Base-by-base conservation (phyloP, 1,140 invertebrate species). In the Helicoverpa zea region DNA sequence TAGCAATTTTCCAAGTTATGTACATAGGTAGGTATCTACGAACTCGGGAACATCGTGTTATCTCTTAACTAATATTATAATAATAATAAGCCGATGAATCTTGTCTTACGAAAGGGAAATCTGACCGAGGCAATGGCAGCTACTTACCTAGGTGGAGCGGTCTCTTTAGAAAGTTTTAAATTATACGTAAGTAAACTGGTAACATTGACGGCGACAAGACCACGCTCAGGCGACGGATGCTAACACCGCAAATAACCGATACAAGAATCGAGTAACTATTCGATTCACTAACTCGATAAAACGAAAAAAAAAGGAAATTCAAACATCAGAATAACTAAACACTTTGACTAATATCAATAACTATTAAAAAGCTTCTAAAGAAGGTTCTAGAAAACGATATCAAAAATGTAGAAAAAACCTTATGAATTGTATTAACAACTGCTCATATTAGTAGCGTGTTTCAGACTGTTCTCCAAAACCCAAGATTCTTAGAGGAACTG, bases 131-230 rank as follows among this genome's bases (percentile, higher is more conserved):
- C 85, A 86, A 76, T 79, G 80, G 80, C 80, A 72, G 84, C 82
- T 83, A 83, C 78, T 68, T 56, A 68, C 63, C 35, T 80, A 75
- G 81, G 56, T 64, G 52, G 64, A 79, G 77, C 70, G 47, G 80
- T 78, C 74, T 87, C 84, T 88, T 87, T 87, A 89, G 92, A 94
- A 94, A 94, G 92, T 94, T 92, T 90, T 88, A 92, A 92, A 94
- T 92, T 94, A 91, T 91, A 91, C 89, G 86, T 85, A 88, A 81
- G 87, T 89, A 90, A 92, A 92, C 88, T 90, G 84, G 90, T 88
- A 92, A 88, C 87, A 88, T 72, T 92, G 86, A 90, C 79, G 81
- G 84, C 80, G 86, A 88, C 86, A 87, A 86, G 78, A 82, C 64
- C 63, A 49, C 49, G 54, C 13, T 49, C 29, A 47, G 64, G 30